Evolutionary conservation across 2,797 vertebrate genomes (phyloP), one percentile per base, ranked within the genome.

Genomic region (Darevskia mixta): DNA sequence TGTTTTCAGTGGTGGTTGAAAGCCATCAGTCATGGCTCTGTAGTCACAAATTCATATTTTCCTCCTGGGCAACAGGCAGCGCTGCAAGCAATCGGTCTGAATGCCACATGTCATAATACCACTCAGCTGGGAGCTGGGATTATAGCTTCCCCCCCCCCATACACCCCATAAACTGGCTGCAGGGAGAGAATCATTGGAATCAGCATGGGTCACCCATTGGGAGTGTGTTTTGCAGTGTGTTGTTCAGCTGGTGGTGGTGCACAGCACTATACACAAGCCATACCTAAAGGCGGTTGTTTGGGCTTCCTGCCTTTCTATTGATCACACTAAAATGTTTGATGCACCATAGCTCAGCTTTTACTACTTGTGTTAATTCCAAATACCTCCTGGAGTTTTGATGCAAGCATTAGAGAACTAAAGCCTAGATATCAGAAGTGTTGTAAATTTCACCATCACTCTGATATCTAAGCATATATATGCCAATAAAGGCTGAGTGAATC

Each of bases 31-130:
- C 69, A 72, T 61, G 76, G 66, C 49, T 32, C 11, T 15, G 6
- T 45, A 84, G 67, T 79, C 82, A 71, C 82, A 79, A 84, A 88
- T 66, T 71, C 69, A 11, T 79, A 84, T 86, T 80, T 80, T 80
- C 77, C 85, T 86, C 32, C 49, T 71, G 43, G 85, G 85, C 77
- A 80, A 86, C 78, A 80, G 66, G 77, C 77, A 72, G 77, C 5
- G 17, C 67, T 61, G 67, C 25, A n/a, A 86, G 77, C 85, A 80
- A 29, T 61, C 8, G 45, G 85, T 72, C 45, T 55, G 8, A 71
- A 86, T 18, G 18, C 67, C 25, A 58, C 66, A 72, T 41, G 76
- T 79, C 76, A 69, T 79, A 58, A 41, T 80, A 32, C 67, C 67
- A 35, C 85, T 80, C 85, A 86, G 85, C 85, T 86, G 66, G 75